Percentiles rank a stretch among this genome's conserved stretches.
phyloP scores from a whole-genome alignment of 35 echinoderm and acorn worm genomes.

The Heliocidaris erythrogramma region DNA sequence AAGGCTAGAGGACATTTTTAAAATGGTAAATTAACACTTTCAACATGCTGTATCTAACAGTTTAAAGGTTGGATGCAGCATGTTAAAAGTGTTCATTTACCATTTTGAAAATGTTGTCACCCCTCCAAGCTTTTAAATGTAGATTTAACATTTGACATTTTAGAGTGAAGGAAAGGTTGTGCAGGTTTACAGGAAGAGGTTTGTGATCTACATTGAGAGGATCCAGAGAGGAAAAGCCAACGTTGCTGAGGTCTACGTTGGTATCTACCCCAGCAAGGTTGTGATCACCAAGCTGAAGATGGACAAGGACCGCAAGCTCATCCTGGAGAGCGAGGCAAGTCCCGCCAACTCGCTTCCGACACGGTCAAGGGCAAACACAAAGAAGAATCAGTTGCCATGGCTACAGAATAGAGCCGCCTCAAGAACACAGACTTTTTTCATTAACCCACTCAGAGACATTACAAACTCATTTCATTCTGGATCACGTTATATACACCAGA shows the following conservation, averaged over 20 bases:
- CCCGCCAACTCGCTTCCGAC: slow-evolving; percentile 60
- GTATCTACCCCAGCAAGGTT: slow-evolving; percentile 98
- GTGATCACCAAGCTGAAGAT: slow-evolving; percentile 97
- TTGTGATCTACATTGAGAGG: slow-evolving; percentile 97
- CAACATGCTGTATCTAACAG: too few species aligned
- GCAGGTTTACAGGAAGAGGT: slow-evolving; percentile 97
- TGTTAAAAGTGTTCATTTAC: too few species aligned
- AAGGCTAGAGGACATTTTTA: too few species aligned
- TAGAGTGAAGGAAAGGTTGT: too few species aligned
- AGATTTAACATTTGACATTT: too few species aligned
- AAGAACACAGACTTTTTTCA: neutral
- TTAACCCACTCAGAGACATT: neutral
- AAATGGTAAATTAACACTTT: too few species aligned
- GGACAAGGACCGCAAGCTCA: slow-evolving; percentile 95
- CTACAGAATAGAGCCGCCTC: slow-evolving; percentile 53
- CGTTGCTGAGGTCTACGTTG: slow-evolving; percentile 88
- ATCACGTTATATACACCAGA: neutral
- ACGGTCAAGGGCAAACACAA: slow-evolving; percentile 96
- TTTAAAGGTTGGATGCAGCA: too few species aligned
- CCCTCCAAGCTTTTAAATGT: too few species aligned
- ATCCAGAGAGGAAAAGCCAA: slow-evolving; percentile 98
- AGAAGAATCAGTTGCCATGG: slow-evolving; percentile 92
- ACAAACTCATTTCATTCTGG: neutral
- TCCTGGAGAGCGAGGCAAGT: slow-evolving; percentile 76
- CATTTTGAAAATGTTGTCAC: too few species aligned